phyloP scores from a whole-genome alignment of 2,113 vertebrate genomes.

The Plecotus auritus region DNA sequence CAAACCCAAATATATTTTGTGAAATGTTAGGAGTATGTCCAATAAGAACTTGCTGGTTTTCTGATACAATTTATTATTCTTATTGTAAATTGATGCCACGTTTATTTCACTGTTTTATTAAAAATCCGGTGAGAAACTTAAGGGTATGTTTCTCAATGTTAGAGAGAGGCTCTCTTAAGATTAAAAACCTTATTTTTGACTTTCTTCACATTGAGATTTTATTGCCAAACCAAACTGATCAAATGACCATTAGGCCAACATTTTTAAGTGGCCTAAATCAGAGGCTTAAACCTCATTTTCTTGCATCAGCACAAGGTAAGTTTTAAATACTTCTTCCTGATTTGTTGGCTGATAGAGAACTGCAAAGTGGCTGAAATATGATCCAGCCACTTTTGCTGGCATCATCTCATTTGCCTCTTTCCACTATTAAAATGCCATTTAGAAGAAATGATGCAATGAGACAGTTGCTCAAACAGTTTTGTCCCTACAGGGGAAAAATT shows the following conservation, averaged over 20 bases:
- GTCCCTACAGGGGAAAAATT: background rate
- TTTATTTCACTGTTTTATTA: background rate
- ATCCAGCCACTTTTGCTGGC: background rate
- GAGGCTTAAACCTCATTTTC: background rate
- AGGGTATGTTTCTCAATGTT: background rate
- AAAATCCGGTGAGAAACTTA: background rate
- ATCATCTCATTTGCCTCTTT: background rate
- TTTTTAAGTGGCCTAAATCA: background rate
- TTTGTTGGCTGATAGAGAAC: background rate
- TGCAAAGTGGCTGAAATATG: background rate
- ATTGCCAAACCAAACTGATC: background rate
- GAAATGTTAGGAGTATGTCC: background rate
- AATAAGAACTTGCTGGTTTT: background rate
- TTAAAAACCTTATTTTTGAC: background rate
- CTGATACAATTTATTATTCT: background rate
- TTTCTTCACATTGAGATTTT: background rate
- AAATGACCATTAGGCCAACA: background rate
- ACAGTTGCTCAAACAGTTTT: background rate
- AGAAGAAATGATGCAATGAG: background rate
- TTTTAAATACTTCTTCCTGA: background rate
- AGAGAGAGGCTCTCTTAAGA: background rate
- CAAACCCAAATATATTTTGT: background rate
- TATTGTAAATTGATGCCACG: background rate
- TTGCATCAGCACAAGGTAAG: background rate
- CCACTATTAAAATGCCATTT: background rate